These are phyloP conservation scores for Orchesella flavescens DNA, from an alignment of 2,888 invertebrate species.

Conservation along the genomic window DNA sequence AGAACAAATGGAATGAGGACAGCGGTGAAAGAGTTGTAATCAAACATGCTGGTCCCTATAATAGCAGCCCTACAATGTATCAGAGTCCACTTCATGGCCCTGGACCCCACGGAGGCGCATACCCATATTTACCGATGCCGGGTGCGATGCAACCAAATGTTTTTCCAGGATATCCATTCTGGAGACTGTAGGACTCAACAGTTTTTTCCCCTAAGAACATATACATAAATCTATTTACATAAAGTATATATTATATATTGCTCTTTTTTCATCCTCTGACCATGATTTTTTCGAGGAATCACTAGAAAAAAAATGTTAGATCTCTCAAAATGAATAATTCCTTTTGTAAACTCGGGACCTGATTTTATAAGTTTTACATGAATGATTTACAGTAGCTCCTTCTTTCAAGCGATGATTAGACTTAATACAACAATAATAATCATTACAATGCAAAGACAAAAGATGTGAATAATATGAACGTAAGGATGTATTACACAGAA, in stretches of 20 bases:
- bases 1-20: constrained; percentile 25
- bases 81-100: constrained; percentile 51
- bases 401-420: background rate
- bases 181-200: constrained; percentile 29
- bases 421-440: no score
- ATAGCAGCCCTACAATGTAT: constrained; percentile 52
- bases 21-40: constrained; percentile 55
- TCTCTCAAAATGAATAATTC: background rate
- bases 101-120: constrained; percentile 53
- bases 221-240: no score
- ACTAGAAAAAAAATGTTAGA: constrained; percentile 5
- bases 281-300: background rate
- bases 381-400: background rate
- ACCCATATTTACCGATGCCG: constrained; percentile 34
- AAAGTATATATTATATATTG: background rate
- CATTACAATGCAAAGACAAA: no score
- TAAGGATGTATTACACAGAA: no score
- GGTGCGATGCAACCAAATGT: constrained; percentile 40
- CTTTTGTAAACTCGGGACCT: constrained; percentile 12
- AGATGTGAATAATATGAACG: no score
- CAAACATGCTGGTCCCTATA: constrained; percentile 60
- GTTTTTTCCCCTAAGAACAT: background rate
- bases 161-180: constrained; percentile 40
- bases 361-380: background rate
- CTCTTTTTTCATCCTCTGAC: background rate